Evolutionary conservation across 2,797 vertebrate genomes (phyloP).

Genomic region (Labeo calbasu): DNA sequence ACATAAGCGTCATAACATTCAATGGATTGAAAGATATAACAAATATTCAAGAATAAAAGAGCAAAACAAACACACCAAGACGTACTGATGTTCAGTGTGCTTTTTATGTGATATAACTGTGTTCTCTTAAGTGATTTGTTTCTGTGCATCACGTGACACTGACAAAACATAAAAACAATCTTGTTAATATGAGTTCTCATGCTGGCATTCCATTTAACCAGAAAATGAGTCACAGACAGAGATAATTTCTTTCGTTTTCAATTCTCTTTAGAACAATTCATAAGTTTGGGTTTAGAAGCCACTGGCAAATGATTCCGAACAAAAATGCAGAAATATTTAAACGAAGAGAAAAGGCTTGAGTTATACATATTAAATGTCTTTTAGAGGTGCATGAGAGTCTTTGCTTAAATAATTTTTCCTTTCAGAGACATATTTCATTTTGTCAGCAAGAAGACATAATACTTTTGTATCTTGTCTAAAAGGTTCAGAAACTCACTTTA

Average conservation of each 20-base stretch:
- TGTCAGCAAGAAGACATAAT: neutral
- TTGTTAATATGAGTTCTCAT: slow-evolving; percentile 26
- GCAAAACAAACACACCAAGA: neutral
- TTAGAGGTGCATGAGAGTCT: neutral
- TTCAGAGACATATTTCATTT: neutral
- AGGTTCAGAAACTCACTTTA: neutral
- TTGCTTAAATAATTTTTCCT: neutral
- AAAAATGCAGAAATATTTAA: slow-evolving; percentile 6
- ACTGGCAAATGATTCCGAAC: neutral
- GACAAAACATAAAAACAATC: slow-evolving; percentile 23
- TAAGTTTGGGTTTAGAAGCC: neutral
- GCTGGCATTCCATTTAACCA: slow-evolving; percentile 39
- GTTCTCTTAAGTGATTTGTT: neutral
- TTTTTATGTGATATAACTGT: neutral
- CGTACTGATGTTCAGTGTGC: neutral
- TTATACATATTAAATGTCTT: slow-evolving; percentile 1
- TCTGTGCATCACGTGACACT: neutral
- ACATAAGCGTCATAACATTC: neutral
- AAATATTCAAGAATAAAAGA: slow-evolving; percentile 20
- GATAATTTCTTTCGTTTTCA: slow-evolving; percentile 31
- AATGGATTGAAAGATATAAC: slow-evolving; percentile 12
- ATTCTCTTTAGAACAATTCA: neutral
- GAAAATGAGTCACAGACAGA: slow-evolving; percentile 43
- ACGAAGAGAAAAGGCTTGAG: slow-evolving; percentile 4
- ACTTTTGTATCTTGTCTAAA: neutral